Percentiles rank a stretch among this genome's conserved stretches.
Evolutionary conservation across 2,888 invertebrate genomes (phyloP).

Genomic region (Standfussiana lucernea): DNA sequence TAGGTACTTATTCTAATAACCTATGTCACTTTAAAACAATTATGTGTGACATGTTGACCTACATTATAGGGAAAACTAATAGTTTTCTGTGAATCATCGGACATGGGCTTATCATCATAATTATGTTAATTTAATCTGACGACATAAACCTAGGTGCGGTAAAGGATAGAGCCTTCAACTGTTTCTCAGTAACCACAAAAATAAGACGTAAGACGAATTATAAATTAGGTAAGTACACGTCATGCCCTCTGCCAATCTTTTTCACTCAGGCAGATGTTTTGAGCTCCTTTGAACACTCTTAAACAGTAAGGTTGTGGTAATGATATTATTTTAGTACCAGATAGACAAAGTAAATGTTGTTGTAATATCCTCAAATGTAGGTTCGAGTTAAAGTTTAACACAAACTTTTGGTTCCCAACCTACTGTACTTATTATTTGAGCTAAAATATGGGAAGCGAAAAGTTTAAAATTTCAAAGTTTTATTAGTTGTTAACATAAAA

Average conservation of each 20-base stretch:
- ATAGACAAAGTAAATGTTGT: no score
- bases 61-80: conserved; percentile 30
- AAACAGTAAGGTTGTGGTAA: neutral
- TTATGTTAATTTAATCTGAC: conserved; percentile 2
- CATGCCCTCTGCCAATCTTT: neutral
- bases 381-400: no score
- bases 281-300: neutral
- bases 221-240: neutral
- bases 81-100: conserved; percentile 20
- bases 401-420: no score
- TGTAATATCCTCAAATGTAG: no score
- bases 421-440: no score
- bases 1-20: conserved; percentile 42
- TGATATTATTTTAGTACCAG: no score
- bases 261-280: neutral
- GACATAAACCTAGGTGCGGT: neutral
- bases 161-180: neutral
- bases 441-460: no score
- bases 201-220: conserved; percentile 14
- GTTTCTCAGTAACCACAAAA: conserved; percentile 17
- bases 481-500: no score
- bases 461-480: no score
- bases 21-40: conserved; percentile 4
- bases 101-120: conserved; percentile 1
- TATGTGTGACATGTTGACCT: conserved; percentile 26